Conservation (phyloP, 2,797 vertebrate genomes). For the Urocyon cinereoargenteus region DNA sequence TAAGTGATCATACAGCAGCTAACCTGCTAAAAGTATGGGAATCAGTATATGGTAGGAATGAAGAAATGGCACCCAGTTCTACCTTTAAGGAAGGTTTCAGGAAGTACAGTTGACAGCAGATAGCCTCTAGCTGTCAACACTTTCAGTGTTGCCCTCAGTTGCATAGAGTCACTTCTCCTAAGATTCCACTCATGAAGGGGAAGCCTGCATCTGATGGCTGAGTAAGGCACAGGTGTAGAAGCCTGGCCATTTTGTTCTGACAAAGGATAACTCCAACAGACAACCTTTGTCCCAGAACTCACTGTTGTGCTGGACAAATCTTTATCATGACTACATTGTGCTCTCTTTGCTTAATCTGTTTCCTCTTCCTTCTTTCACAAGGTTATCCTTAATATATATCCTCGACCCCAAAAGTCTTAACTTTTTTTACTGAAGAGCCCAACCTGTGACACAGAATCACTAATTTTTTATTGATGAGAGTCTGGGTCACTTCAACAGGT, state of each 20-base stretch:
- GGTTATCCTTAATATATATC: background rate
- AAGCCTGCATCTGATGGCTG: background rate
- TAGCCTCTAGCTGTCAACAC: background rate
- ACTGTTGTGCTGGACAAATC: fast-evolving
- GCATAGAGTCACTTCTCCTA: background rate
- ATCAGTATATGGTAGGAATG: background rate
- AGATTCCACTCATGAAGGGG: background rate
- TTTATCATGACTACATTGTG: background rate
- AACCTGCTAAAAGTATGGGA: background rate
- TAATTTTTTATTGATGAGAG: background rate
- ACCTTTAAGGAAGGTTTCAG: background rate
- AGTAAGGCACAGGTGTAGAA: background rate
- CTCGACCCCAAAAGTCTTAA: background rate
- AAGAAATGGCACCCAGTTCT: background rate
- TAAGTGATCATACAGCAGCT: background rate
- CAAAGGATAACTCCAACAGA: background rate
- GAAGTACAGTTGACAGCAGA: background rate
- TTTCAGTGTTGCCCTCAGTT: background rate
- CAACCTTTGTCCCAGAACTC: background rate
- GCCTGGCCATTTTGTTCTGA: background rate
- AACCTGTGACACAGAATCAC: background rate
- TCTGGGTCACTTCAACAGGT: background rate
- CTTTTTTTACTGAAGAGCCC: background rate
- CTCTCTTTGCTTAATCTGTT: background rate
- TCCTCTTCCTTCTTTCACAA: background rate